Evolutionary conservation across 2,888 invertebrate species (phyloP).

Genomic region (Campopleginae sp.): DNA sequence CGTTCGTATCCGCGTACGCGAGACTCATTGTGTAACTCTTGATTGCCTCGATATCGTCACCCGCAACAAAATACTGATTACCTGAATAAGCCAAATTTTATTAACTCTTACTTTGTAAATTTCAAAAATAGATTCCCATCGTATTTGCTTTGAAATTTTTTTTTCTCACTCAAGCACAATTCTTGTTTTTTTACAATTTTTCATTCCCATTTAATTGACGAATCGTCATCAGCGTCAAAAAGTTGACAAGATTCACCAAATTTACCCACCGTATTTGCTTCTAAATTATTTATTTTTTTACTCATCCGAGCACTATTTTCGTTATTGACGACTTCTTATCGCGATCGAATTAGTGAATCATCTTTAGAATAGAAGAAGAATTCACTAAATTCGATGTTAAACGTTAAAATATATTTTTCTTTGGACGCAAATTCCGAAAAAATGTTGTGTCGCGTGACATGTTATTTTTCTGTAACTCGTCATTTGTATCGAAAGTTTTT

Average conservation of each 20-base stretch:
- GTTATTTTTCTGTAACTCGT: neutral
- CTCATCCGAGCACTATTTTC: too few relatives aligned
- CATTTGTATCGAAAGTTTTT: too few relatives aligned
- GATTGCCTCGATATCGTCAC: constrained; percentile 81
- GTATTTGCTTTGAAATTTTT: too few relatives aligned
- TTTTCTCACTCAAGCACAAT: neutral
- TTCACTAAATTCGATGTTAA: neutral
- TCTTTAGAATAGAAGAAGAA: too few relatives aligned
- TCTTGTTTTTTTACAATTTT: neutral
- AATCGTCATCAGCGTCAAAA: neutral
- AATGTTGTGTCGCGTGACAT: neutral
- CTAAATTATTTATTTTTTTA: too few relatives aligned
- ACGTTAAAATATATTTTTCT: neutral
- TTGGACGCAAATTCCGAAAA: neutral
- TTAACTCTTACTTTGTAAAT: neutral
- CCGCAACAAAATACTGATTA: constrained; percentile 81
- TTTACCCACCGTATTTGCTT: too few relatives aligned
- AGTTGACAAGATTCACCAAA: too few relatives aligned
- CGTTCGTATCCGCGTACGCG: constrained; percentile 78
- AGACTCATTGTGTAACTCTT: constrained; percentile 81
- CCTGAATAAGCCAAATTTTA: constrained; percentile 71
- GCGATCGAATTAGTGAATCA: too few relatives aligned
- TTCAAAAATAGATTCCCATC: neutral
- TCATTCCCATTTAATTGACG: neutral
- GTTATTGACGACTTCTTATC: too few relatives aligned